A percentile compares a stretch with the other conserved stretches of the same genome.
phyloP scores from a whole-genome alignment of 2,888 invertebrate species.

The Carabus problematicus region DNA sequence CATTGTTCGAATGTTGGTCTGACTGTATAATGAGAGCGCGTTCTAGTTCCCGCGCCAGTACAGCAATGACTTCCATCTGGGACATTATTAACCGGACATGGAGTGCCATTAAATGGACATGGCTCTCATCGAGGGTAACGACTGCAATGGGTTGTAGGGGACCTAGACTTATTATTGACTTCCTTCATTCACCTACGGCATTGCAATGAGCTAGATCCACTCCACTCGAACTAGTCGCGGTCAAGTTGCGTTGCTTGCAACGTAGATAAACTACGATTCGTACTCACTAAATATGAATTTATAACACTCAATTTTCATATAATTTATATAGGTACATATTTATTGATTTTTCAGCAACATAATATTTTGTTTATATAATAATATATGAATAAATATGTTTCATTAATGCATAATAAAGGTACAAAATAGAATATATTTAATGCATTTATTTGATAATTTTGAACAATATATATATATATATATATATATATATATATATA shows the following conservation, averaged over 20 bases:
- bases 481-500: too few relatives aligned
- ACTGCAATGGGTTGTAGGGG: conserved; percentile 17
- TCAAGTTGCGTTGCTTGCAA: not conserved
- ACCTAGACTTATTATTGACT: conserved; percentile 11
- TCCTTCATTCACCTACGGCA: not conserved
- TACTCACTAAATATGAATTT: not conserved
- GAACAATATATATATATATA: too few relatives aligned
- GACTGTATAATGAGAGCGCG: not conserved
- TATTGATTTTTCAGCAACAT: too few relatives aligned
- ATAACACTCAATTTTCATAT: too few relatives aligned
- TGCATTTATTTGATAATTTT: too few relatives aligned
- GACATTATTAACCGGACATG: conserved; percentile 39
- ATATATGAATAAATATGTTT: too few relatives aligned
- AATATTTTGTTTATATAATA: too few relatives aligned
- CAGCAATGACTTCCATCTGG: not conserved
- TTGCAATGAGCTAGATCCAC: too few relatives aligned
- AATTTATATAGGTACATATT: too few relatives aligned
- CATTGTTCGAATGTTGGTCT: too few relatives aligned
- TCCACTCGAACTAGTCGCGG: not conserved
- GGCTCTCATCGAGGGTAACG: conserved; percentile 32
- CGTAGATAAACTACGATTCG: not conserved
- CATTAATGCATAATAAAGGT: too few relatives aligned
- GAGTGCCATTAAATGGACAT: conserved; percentile 37
- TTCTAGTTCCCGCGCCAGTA: conserved; percentile 1
- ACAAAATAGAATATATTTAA: too few relatives aligned